Evolutionary conservation across 2,113 vertebrate species (phyloP).

Genomic region (Eulemur macaco): DNA sequence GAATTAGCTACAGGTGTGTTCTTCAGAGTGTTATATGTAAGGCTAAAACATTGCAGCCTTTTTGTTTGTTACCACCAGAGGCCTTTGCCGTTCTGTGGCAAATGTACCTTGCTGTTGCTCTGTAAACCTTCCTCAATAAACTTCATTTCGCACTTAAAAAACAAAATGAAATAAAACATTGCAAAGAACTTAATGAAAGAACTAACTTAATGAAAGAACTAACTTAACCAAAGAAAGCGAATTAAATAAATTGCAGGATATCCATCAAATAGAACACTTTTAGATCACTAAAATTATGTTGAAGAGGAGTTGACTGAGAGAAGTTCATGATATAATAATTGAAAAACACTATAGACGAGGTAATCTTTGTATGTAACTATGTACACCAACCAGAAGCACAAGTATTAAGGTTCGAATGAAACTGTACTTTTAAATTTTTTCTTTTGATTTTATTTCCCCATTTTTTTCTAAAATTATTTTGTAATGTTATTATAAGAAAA

Average conservation of each 20-base stretch:
- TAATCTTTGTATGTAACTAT: neutral
- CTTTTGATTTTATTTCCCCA: neutral
- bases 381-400: neutral
- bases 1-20: neutral
- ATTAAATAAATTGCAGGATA: neutral
- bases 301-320: neutral
- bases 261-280: neutral
- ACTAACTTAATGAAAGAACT: too few relatives aligned
- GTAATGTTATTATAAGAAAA: neutral
- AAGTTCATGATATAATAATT: neutral
- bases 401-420: neutral
- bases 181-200: neutral
- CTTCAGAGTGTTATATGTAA: neutral
- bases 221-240: neutral
- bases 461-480: neutral
- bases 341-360: neutral
- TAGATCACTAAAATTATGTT: neutral
- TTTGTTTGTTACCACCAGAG: too few relatives aligned
- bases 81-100: too few relatives aligned
- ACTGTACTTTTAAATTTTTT: neutral
- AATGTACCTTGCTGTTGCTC: too few relatives aligned
- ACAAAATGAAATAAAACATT: neutral
- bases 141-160: too few relatives aligned
- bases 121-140: too few relatives aligned
- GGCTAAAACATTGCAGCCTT: neutral